Percentiles rank a stretch among this genome's conserved stretches.
phyloP scores from a whole-genome alignment of 2,888 invertebrate species.

The Rhogogaster chlorosoma region DNA sequence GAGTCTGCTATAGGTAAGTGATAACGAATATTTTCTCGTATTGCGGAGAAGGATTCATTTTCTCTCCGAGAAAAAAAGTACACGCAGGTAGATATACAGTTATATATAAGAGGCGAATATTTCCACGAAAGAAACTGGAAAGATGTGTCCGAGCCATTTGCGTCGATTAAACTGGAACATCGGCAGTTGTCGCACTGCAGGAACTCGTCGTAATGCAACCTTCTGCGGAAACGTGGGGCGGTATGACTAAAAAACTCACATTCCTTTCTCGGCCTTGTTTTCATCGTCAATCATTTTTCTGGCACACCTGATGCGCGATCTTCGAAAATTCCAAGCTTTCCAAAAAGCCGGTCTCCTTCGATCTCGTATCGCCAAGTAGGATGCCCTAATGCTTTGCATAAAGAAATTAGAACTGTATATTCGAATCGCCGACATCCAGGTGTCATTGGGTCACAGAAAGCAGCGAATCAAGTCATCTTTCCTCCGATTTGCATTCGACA shows the following conservation, averaged over 20 bases:
- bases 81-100: neutral
- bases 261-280: neutral
- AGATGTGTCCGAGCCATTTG: conserved; percentile 4
- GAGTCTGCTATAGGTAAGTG: neutral
- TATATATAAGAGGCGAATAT: neutral
- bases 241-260: neutral
- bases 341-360: neutral
- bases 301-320: neutral
- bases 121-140: conserved; percentile 23
- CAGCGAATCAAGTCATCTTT: neutral
- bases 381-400: neutral
- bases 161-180: conserved; percentile 2
- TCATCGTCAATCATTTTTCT: neutral
- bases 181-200: neutral
- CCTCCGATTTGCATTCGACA: neutral
- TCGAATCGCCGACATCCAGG: neutral
- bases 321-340: neutral
- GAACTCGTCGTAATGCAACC: neutral
- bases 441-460: neutral
- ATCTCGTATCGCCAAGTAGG: neutral
- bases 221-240: neutral
- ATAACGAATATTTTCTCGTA: neutral
- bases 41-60: neutral
- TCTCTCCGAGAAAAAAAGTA: neutral
- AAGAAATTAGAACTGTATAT: neutral